Conservation (phyloP, 2,113 vertebrate genomes). For the Lota lota region DNA sequence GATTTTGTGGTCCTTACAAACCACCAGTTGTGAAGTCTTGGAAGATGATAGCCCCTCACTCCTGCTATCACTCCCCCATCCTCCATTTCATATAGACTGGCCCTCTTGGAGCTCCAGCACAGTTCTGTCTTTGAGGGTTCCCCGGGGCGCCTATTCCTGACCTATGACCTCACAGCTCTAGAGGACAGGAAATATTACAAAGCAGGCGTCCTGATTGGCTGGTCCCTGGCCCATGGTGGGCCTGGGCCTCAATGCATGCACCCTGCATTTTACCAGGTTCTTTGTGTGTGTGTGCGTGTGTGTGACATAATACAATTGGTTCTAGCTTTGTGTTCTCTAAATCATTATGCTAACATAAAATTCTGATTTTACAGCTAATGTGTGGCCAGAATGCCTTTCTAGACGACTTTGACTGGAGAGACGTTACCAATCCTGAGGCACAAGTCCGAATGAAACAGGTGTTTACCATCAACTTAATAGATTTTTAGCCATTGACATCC, state of each 20-base stretch:
- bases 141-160: constrained; percentile 55
- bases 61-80: not conserved
- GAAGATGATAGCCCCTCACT: not conserved
- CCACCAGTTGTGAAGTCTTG: not conserved
- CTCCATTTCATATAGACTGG: constrained; percentile 37
- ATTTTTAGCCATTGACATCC: not conserved
- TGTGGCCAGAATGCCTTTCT: constrained; percentile 48
- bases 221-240: constrained; percentile 63
- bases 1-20: no score
- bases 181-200: constrained; percentile 54
- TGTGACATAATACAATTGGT: no score
- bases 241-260: constrained; percentile 61
- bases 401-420: constrained; percentile 52
- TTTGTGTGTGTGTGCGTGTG: no score
- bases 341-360: no score
- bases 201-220: constrained; percentile 64
- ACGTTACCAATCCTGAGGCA: constrained; percentile 48
- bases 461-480: not conserved
- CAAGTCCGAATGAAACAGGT: constrained; percentile 58
- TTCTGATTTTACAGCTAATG: constrained; percentile 50
- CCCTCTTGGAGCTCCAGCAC: constrained; percentile 56
- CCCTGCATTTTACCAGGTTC: constrained; percentile 60
- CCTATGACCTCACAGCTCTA: constrained; percentile 55
- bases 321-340: no score
- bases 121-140: constrained; percentile 61